These are phyloP conservation scores for Triops longicaudatus DNA, from an alignment of 1,140 invertebrate species.

Conservation along the genomic window DNA sequence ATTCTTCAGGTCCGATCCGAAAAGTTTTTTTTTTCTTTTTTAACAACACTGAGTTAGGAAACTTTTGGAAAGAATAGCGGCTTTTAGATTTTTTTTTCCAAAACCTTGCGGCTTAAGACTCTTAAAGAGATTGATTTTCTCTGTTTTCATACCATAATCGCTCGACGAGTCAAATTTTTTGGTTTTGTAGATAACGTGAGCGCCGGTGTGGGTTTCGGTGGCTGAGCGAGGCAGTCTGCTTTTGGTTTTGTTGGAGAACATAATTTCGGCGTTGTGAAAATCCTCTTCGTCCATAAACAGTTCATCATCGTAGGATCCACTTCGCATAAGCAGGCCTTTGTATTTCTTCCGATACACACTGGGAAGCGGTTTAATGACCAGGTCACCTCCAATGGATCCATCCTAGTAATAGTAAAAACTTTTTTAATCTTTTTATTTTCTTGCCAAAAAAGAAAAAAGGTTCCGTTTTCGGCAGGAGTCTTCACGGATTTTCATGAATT, in stretches of 20 bases:
- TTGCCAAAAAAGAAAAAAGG: not conserved
- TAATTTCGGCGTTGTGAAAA: constrained; percentile 38
- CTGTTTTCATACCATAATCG: constrained; percentile 55
- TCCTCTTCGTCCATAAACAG: constrained; percentile 56
- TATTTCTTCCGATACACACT: constrained; percentile 46
- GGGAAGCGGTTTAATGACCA: constrained; percentile 77
- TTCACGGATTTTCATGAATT: not conserved
- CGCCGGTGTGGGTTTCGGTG: constrained; percentile 34
- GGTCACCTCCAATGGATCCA: constrained; percentile 77
- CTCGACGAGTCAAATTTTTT: constrained; percentile 48
- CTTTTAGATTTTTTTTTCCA: no score
- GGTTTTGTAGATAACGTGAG: constrained; percentile 57
- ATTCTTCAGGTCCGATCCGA: no score
- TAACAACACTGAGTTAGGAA: no score
- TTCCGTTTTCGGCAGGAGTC: no score
- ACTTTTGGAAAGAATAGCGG: no score
- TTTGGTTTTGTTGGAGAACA: constrained; percentile 28
- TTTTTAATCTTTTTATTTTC: not conserved
- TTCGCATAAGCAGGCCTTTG: constrained; percentile 24
- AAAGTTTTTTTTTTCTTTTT: not conserved
- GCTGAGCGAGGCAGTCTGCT: constrained; percentile 34
- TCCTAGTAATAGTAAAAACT: constrained; percentile 50
- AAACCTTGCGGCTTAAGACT: not conserved
- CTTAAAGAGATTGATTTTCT: not conserved
- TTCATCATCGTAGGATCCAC: constrained; percentile 58